Conservation (phyloP, 2,113 vertebrate species). For the Oreamnos americanus region DNA sequence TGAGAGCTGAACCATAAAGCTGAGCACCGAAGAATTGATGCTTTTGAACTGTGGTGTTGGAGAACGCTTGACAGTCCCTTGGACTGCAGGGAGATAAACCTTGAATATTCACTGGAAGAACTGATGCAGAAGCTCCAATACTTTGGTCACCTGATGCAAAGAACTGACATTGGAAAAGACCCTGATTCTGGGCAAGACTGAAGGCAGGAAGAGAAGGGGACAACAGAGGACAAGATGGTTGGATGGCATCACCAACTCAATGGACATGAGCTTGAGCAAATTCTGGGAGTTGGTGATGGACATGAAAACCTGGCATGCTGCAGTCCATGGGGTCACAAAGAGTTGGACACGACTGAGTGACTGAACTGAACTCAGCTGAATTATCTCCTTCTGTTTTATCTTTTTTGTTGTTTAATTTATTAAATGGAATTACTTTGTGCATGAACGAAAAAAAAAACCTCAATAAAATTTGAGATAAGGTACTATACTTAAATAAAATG, state of each 20-base stretch:
- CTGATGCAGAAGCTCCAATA: background rate
- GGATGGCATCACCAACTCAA: background rate
- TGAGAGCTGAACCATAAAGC: background rate
- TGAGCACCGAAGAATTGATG: background rate
- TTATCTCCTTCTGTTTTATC: background rate
- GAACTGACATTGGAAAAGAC: background rate
- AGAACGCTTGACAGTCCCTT: background rate
- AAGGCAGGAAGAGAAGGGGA: background rate
- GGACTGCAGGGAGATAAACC: background rate
- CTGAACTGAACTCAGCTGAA: background rate
- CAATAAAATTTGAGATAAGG: background rate
- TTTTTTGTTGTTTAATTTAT: background rate
- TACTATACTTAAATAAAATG: slow-evolving; percentile 8
- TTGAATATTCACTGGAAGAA: background rate
- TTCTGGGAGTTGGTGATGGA: background rate
- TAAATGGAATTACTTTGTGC: background rate
- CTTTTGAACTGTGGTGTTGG: background rate
- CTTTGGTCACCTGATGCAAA: background rate
- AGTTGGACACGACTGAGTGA: background rate
- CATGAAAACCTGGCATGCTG: background rate
- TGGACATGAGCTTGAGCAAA: background rate
- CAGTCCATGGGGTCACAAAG: background rate
- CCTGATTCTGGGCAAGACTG: background rate
- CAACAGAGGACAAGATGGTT: background rate
- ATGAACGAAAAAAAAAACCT: background rate